These are phyloP conservation scores for Dascyllus trimaculatus DNA, from an alignment of 2,113 vertebrate genomes.

Conservation along the genomic window DNA sequence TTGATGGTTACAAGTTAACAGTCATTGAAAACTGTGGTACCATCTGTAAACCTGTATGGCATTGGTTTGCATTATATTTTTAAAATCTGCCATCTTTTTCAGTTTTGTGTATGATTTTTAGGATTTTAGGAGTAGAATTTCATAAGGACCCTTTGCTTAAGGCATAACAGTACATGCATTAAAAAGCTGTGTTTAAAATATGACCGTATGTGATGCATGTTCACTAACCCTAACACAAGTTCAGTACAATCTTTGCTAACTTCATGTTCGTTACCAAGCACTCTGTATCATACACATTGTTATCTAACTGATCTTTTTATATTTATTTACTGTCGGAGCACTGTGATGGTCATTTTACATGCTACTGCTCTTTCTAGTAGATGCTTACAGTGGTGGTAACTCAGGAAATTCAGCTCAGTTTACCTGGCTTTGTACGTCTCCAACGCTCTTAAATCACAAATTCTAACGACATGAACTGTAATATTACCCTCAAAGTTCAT, in stretches of 20 bases:
- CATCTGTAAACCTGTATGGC: not conserved
- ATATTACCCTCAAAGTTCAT: no score
- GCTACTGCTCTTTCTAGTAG: not conserved
- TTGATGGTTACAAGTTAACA: not conserved
- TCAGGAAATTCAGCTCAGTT: slow-evolving; percentile 1
- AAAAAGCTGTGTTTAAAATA: not conserved
- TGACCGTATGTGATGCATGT: no score
- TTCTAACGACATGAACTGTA: no score
- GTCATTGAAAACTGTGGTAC: not conserved
- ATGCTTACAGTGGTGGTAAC: no score
- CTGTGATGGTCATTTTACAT: not conserved
- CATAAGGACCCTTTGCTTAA: slow-evolving; percentile 4
- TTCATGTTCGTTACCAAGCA: not conserved
- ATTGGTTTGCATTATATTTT: not conserved
- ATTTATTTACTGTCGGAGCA: no score
- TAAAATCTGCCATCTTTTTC: not conserved
- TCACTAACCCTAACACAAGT: no score
- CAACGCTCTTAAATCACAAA: no score
- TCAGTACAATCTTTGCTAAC: no score
- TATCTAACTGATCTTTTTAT: no score
- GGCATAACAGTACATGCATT: not conserved
- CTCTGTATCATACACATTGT: not conserved
- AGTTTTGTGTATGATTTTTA: not conserved
- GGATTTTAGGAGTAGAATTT: not conserved
- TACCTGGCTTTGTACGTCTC: not conserved